phyloP scores from a whole-genome alignment of 2,888 invertebrate species.

The Idaea aversata region DNA sequence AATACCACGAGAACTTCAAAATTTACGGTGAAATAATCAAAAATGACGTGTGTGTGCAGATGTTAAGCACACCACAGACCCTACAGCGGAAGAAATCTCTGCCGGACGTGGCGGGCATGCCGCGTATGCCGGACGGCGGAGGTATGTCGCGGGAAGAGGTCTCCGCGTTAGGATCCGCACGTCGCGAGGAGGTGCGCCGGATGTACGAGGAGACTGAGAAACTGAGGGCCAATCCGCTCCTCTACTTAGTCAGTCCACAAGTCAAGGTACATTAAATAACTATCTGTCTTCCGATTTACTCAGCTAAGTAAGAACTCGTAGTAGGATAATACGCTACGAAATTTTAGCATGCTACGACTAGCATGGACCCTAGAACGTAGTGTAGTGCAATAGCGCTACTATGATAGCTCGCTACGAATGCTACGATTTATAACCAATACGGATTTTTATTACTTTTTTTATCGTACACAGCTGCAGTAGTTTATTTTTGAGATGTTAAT shows the following conservation, averaged over 20 bases:
- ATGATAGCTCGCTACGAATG: too few species aligned
- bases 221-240: conserved; percentile 95
- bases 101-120: conserved; percentile 94
- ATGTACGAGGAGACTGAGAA: conserved; percentile 95
- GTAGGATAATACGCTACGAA: too few species aligned
- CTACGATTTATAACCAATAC: too few species aligned
- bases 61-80: conserved; percentile 87
- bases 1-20: too few species aligned
- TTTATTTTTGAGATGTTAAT: not conserved
- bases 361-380: too few species aligned
- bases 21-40: too few species aligned
- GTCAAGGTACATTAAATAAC: conserved; percentile 83
- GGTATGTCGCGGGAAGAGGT: conserved; percentile 96
- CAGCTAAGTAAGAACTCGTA: too few species aligned
- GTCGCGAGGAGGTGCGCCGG: conserved; percentile 95
- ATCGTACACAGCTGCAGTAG: too few species aligned
- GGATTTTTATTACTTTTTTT: too few species aligned
- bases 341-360: too few species aligned
- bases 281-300: too few species aligned
- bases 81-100: conserved; percentile 97
- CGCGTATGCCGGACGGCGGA: conserved; percentile 86
- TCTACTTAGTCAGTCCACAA: conserved; percentile 98
- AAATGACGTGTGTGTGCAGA: conserved; percentile 69
- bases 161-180: conserved; percentile 94
- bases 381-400: too few species aligned